Base-by-base conservation (phyloP, 2,888 invertebrate species). In the Aspidiotus destructor region DNA sequence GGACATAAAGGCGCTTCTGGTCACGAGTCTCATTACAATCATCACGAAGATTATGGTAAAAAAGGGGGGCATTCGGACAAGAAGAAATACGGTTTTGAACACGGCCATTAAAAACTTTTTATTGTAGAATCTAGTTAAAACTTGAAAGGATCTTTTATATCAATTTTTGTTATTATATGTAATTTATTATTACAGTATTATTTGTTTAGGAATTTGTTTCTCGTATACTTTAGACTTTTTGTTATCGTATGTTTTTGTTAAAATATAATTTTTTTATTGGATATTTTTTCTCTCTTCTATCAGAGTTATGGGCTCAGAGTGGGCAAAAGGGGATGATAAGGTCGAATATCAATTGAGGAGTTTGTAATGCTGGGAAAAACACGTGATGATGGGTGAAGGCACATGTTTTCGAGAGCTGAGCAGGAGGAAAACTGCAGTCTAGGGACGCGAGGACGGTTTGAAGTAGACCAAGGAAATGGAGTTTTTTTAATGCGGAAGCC, bases 1-100 rank as follows among this genome's bases (percentile, higher is more conserved):
- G 89, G 89, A 1, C 86, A 86, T 78, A 86, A 88, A 75, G 87
- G 86, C 17, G 85, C 87, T 74, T 84, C 86, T 73, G 88, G 88
- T 1, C 85, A 87, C 75, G 86, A 87, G 73, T 84, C 85, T 71
- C 87, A 88, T 74, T 85, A 85, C 75, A 82, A 85, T 41, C 86
- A 89, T 75, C 85, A 88, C 74, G 85, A 86, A 74, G 86, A 86
- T 73, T 85, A 86, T 76, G 87, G 85, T 72, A 87, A 87, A 78
- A 89, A 89, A 76, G 85, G 83, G 41, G 86, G 85, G 41, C 86
- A 87, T 75, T 83, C 85, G 70, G 84, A 84, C 54, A 86, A 85
- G 69, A 86, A 87, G 76, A 86, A 88, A 74, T 85, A 85, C 75
- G 86, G 87, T 8, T 61, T 62, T 55, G 53, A 58, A n/a, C 68